A percentile compares a stretch with the other conserved stretches of the same genome.
Evolutionary conservation across 2,113 vertebrate species (phyloP).

Genomic region (Myotis lucifugus): DNA sequence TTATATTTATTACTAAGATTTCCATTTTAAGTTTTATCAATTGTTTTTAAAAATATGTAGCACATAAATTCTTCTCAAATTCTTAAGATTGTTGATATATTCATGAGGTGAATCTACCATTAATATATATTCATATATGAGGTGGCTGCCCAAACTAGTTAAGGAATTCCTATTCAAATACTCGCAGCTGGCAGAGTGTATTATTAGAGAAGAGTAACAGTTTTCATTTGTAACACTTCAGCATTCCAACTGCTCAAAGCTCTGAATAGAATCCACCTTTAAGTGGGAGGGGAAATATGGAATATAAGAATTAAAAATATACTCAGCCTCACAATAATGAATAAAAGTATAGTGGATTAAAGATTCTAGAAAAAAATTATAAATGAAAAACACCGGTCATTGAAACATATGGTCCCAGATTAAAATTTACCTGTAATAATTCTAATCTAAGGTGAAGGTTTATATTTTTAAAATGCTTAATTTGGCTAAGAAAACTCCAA

Average conservation of each 20-base stretch:
- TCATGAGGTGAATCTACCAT: conserved; percentile 9
- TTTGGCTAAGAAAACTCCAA: conserved; percentile 18
- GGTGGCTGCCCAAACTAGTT: conserved; percentile 49
- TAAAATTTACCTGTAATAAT: conserved; percentile 44
- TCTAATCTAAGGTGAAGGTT: background rate
- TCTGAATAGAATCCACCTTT: conserved; percentile 59
- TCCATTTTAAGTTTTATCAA: conserved; percentile 55
- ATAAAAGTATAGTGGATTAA: conserved; percentile 46
- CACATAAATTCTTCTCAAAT: conserved; percentile 36
- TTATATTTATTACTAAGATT: conserved; percentile 42
- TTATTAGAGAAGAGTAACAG: conserved; percentile 58
- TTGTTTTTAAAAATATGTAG: conserved; percentile 34
- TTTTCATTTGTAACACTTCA: conserved; percentile 68
- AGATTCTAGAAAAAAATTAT: conserved; percentile 19
- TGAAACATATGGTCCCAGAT: conserved; percentile 34
- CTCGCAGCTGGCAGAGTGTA: background rate
- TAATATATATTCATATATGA: background rate
- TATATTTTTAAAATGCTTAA: conserved; percentile 35
- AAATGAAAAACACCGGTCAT: background rate
- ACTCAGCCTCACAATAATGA: conserved; percentile 35
- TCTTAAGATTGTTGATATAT: conserved; percentile 54
- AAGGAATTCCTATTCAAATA: conserved; percentile 56
- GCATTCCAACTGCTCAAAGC: conserved; percentile 54
- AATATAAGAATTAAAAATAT: conserved; percentile 58
- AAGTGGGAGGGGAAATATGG: background rate